phyloP scores from a whole-genome alignment of 2,888 invertebrate species.

The Meandrusa payeni region DNA sequence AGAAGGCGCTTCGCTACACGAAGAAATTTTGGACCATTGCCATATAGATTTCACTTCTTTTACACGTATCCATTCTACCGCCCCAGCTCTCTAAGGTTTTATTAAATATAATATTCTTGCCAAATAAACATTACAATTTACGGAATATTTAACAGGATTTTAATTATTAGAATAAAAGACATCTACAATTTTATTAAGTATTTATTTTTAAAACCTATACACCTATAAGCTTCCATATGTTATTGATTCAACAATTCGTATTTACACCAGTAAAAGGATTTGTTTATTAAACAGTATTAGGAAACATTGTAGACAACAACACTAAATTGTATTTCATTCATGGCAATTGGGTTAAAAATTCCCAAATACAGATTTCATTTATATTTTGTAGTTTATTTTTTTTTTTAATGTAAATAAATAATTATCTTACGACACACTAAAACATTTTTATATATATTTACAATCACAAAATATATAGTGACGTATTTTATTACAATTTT shows the following conservation, averaged over 20 bases:
- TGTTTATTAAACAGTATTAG: slow-evolving; percentile 16
- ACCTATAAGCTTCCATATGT: slow-evolving; percentile 39
- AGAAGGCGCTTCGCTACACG: slow-evolving; percentile 48
- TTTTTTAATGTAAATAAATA: too few species aligned
- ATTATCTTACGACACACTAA: slow-evolving; percentile 37
- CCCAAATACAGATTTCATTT: background rate
- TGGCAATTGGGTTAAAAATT: slow-evolving; percentile 46
- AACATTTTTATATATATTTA: slow-evolving; percentile 28
- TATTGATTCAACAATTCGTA: slow-evolving; percentile 38
- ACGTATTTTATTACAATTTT: slow-evolving; percentile 14
- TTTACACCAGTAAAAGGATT: slow-evolving; percentile 27
- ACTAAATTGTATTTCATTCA: slow-evolving; percentile 48
- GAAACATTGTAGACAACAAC: slow-evolving; percentile 25
- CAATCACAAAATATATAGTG: slow-evolving; percentile 26
- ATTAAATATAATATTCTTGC: slow-evolving; percentile 40
- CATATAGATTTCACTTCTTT: slow-evolving; percentile 45
- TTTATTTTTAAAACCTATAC: slow-evolving; percentile 57
- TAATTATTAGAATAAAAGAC: slow-evolving; percentile 24
- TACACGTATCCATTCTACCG: slow-evolving; percentile 55
- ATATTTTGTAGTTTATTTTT: too few species aligned
- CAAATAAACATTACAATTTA: slow-evolving; percentile 5
- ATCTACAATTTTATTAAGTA: slow-evolving; percentile 37
- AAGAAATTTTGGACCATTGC: slow-evolving; percentile 49
- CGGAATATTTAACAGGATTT: slow-evolving; percentile 5
- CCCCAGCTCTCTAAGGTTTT: slow-evolving; percentile 66